Conservation (phyloP, 2,888 invertebrate genomes). For the Heliconius cydno region DNA sequence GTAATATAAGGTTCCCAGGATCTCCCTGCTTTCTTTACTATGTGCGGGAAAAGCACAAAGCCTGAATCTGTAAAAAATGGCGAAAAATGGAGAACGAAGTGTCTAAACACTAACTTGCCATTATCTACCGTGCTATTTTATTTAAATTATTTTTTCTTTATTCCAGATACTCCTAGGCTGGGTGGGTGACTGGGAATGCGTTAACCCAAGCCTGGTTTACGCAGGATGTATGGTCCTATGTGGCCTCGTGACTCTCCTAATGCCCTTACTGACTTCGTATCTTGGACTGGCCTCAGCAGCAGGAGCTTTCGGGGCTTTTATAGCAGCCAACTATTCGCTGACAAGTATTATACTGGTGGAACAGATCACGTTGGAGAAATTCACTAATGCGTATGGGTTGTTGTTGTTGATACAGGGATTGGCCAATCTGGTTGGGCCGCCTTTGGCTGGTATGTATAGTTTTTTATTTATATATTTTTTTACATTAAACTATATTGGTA, state of each 20-base stretch:
- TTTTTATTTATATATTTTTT: background rate
- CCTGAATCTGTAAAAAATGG: background rate
- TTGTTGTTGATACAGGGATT: slow-evolving; percentile 94
- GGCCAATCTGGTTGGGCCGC: slow-evolving; percentile 95
- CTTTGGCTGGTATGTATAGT: slow-evolving; percentile 88
- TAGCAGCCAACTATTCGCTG: slow-evolving; percentile 95
- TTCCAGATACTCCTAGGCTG: slow-evolving; percentile 91
- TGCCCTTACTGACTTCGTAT: slow-evolving; percentile 86
- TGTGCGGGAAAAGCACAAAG: background rate
- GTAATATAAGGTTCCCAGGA: background rate
- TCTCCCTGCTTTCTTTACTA: background rate
- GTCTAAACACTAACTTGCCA: too few species aligned
- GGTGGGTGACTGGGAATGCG: slow-evolving; percentile 92
- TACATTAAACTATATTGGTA: too few species aligned
- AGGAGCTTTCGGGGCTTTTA: slow-evolving; percentile 94
- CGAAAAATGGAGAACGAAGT: background rate
- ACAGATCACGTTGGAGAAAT: slow-evolving; percentile 93
- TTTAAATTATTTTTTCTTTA: background rate
- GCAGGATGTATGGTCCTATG: slow-evolving; percentile 90
- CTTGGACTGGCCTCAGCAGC: slow-evolving; percentile 84
- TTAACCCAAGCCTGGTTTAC: slow-evolving; percentile 91
- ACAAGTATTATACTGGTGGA: slow-evolving; percentile 96
- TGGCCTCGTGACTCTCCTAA: slow-evolving; percentile 85
- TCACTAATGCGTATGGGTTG: slow-evolving; percentile 95
- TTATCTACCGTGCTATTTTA: background rate